Conservation (phyloP, 2,888 invertebrate genomes). For the Drosophila stalkeri region DNA sequence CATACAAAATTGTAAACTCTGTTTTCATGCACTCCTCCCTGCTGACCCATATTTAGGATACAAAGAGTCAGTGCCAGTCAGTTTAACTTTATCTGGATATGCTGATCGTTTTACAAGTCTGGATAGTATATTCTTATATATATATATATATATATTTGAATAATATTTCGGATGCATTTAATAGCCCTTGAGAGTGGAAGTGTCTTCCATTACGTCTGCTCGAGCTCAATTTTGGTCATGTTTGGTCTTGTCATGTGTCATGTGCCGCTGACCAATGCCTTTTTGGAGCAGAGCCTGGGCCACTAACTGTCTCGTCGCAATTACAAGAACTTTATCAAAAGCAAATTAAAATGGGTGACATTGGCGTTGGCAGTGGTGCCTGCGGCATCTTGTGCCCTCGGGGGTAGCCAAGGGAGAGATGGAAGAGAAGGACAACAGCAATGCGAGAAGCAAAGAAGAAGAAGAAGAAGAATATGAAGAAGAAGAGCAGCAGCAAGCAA, state of each 20-base stretch:
- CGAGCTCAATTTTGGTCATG: background rate
- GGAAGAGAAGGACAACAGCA: constrained; percentile 2
- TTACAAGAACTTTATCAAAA: constrained; percentile 69
- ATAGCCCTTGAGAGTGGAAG: background rate
- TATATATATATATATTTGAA: background rate
- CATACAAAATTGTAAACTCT: background rate
- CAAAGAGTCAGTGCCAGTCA: background rate
- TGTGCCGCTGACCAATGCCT: constrained; percentile 36
- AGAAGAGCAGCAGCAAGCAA: constrained; percentile 40
- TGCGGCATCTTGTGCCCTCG: constrained; percentile 4
- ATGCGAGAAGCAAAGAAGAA: constrained; percentile 7
- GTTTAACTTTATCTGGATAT: background rate
- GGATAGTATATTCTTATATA: background rate
- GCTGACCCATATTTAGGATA: background rate
- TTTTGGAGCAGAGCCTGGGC: background rate
- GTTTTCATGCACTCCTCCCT: background rate
- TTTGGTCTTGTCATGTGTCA: constrained; percentile 27
- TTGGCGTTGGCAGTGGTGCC: constrained; percentile 11
- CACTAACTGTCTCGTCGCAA: constrained; percentile 45
- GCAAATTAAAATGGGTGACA: constrained; percentile 63
- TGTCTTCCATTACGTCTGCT: background rate
- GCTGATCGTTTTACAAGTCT: background rate
- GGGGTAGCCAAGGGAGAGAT: background rate
- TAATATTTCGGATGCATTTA: background rate
- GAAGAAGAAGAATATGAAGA: background rate